These are phyloP conservation scores for Botia almorhae DNA, from an alignment of 2,797 vertebrate species.

Conservation along the genomic window DNA sequence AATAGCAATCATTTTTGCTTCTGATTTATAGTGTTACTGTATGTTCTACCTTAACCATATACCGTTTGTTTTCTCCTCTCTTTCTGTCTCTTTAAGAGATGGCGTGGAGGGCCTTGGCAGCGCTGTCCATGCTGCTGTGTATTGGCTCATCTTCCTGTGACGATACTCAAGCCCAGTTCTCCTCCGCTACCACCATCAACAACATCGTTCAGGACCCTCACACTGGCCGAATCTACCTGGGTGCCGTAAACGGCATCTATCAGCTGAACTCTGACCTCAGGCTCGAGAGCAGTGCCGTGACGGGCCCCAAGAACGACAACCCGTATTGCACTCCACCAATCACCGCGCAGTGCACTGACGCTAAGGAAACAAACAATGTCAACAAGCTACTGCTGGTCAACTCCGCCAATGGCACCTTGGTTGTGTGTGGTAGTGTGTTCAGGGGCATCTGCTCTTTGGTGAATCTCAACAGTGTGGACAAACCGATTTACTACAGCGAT, in stretches of 20 bases:
- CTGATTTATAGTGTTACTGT: neutral
- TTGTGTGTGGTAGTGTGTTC: conserved; percentile 92
- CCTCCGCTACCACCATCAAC: conserved; percentile 69
- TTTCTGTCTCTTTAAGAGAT: conserved; percentile 64
- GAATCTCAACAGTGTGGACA: conserved; percentile 80
- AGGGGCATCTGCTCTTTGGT: conserved; percentile 90
- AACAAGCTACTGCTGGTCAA: conserved; percentile 93
- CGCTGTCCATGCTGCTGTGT: conserved; percentile 57
- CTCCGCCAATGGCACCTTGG: conserved; percentile 67
- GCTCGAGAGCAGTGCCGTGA: conserved; percentile 66
- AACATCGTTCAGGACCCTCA: conserved; percentile 72
- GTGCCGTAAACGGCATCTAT: conserved; percentile 87
- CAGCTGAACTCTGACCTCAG: conserved; percentile 82
- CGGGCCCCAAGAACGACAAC: conserved; percentile 85
- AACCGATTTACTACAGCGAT: conserved; percentile 83
- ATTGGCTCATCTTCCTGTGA: conserved; percentile 46
- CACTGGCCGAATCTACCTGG: conserved; percentile 87
- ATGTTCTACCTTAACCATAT: neutral
- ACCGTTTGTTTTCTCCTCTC: neutral
- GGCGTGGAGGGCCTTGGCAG: conserved; percentile 66
- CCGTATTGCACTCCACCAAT: conserved; percentile 90
- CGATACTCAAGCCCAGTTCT: conserved; percentile 53
- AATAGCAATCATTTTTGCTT: neutral
- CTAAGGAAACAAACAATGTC: conserved; percentile 79
- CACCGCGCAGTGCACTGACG: conserved; percentile 79